A percentile compares a stretch with the other conserved stretches of the same genome.
Conservation (phyloP, 2,113 vertebrate genomes). For the Corythoichthys intestinalis region DNA sequence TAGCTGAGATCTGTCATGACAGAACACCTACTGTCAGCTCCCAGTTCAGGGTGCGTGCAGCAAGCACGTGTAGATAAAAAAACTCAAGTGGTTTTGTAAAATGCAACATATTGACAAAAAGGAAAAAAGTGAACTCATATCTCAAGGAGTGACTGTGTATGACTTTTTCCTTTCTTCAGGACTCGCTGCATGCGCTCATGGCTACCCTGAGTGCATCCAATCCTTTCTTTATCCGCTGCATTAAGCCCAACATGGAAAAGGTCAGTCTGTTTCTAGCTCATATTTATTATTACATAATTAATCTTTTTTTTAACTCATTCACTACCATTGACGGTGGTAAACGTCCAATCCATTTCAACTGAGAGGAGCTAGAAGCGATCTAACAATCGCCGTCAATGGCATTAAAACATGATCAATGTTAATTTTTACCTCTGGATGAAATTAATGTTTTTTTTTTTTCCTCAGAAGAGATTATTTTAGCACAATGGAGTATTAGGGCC, state of each 20-base stretch:
- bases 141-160: neutral
- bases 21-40: conserved; percentile 93
- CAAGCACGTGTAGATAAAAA: neutral
- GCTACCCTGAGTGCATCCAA: conserved; percentile 86
- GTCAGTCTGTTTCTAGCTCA: conserved; percentile 48
- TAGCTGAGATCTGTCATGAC: too few species aligned
- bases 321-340: too few species aligned
- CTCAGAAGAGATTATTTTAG: too few species aligned
- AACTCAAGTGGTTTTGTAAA: too few species aligned
- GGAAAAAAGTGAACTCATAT: neutral
- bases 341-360: too few species aligned
- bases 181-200: conserved; percentile 90
- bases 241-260: conserved; percentile 90
- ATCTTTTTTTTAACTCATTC: neutral
- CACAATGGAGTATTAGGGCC: too few species aligned
- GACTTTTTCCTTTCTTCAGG: conserved; percentile 61
- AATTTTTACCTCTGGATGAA: too few species aligned
- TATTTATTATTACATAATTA: neutral
- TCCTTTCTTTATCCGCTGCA: conserved; percentile 91
- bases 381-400: too few species aligned
- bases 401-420: too few species aligned
- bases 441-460: too few species aligned
- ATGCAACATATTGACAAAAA: too few species aligned
- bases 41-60: conserved; percentile 84
- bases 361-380: too few species aligned